Conservation (phyloP, 2,888 invertebrate genomes). For the Spicauda simplicius region DNA sequence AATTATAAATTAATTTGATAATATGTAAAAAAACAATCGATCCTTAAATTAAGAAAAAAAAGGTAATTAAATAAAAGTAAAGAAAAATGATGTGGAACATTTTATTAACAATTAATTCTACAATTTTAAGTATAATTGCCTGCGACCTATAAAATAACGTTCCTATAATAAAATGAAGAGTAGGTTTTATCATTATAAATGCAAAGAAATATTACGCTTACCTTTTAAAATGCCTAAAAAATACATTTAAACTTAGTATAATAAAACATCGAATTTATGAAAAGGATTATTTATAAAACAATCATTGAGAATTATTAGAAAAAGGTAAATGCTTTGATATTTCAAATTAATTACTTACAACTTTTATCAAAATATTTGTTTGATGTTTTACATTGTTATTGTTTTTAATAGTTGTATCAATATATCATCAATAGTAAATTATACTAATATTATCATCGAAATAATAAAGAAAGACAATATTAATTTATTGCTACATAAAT, state of each 20-base stretch:
- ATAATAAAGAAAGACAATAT: neutral
- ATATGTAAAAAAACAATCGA: no score
- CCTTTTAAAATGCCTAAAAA: neutral
- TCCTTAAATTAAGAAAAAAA: no score
- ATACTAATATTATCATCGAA: neutral
- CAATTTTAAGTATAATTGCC: slow-evolving; percentile 73
- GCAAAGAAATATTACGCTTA: slow-evolving; percentile 7
- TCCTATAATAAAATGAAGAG: slow-evolving; percentile 1
- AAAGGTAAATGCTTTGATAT: neutral
- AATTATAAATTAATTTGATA: no score
- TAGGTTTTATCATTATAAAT: slow-evolving; percentile 11
- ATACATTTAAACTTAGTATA: neutral
- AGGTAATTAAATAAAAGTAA: slow-evolving; percentile 28
- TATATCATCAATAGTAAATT: neutral
- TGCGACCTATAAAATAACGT: slow-evolving; percentile 33
- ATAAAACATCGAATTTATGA: neutral
- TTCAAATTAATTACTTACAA: neutral
- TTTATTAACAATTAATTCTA: slow-evolving; percentile 42
- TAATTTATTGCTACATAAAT: slow-evolving; percentile 19
- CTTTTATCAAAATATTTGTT: neutral
- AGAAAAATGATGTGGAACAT: slow-evolving; percentile 30
- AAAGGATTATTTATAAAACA: neutral
- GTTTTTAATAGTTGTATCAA: no score
- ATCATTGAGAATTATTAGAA: neutral
- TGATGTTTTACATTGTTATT: no score